Evolutionary conservation across 2,113 vertebrate species (phyloP).

Genomic region (Polypterus senegalus): DNA sequence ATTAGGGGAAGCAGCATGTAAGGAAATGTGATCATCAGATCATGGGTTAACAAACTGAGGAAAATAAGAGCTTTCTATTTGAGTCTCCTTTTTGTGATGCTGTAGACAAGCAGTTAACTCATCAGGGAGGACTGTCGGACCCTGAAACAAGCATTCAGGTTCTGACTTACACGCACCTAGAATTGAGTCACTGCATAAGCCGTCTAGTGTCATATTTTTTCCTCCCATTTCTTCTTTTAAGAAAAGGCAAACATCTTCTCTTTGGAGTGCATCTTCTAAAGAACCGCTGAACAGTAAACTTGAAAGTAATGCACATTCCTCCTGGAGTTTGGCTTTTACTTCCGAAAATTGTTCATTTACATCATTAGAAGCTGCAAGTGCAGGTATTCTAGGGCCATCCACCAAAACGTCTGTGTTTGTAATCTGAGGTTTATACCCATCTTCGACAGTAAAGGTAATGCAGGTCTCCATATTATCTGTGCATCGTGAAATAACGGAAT

Average conservation of each 20-base stretch:
- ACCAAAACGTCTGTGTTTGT: background rate
- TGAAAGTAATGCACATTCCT: constrained; percentile 11
- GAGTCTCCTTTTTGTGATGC: constrained; percentile 4
- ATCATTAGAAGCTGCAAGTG: constrained; percentile 13
- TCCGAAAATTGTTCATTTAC: background rate
- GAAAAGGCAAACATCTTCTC: no score
- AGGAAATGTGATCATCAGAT: no score
- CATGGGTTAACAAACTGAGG: constrained; percentile 24
- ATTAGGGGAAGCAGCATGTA: no score
- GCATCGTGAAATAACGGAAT: background rate
- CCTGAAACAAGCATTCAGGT: constrained; percentile 17
- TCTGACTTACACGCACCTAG: no score
- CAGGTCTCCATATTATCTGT: constrained; percentile 4
- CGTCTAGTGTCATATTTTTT: no score
- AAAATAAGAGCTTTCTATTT: constrained; percentile 25
- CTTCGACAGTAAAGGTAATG: constrained; percentile 6
- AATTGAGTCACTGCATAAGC: no score
- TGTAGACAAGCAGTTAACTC: constrained; percentile 16
- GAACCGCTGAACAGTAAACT: constrained; percentile 15
- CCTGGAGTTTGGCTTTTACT: constrained; percentile 1
- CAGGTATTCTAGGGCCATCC: constrained; percentile 17
- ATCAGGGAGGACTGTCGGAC: constrained; percentile 15
- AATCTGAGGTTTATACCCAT: constrained; percentile 36
- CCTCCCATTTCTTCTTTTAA: no score
- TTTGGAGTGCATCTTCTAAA: no score